phyloP scores from a whole-genome alignment of 2,888 invertebrate genomes.

The Dynastes tityus region DNA sequence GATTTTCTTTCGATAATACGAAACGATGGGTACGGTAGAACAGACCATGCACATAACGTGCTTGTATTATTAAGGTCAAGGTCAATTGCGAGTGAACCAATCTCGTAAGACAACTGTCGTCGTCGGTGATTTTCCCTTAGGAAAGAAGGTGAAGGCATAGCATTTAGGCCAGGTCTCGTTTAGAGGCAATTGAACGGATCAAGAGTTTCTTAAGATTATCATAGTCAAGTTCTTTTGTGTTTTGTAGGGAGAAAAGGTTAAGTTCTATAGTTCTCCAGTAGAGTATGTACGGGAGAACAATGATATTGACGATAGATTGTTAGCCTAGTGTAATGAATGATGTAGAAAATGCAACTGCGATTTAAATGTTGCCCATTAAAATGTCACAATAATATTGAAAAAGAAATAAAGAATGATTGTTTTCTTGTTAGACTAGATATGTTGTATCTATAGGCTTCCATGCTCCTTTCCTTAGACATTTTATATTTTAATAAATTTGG shows the following conservation, averaged over 20 bases:
- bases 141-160: conserved; percentile 4
- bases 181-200: conserved; percentile 24
- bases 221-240: conserved; percentile 8
- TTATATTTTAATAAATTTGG: no score
- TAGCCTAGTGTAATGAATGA: not conserved
- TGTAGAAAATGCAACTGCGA: not conserved
- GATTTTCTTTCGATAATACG: conserved; percentile 35
- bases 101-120: not conserved
- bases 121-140: conserved; percentile 6
- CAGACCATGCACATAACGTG: not conserved
- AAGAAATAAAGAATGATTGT: no score
- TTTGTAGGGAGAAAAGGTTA: conserved; percentile 1
- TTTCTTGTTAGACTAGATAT: no score
- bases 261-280: not conserved
- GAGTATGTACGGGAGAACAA: no score
- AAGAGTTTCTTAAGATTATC: conserved; percentile 9
- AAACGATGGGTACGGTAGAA: conserved; percentile 8
- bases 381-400: no score
- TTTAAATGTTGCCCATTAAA: no score
- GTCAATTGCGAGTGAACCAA: conserved; percentile 22
- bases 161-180: conserved; percentile 4
- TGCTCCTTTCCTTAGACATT: no score
- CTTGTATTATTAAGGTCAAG: conserved; percentile 40
- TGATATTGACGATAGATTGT: no score
- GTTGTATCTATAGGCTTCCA: no score